Evolutionary conservation across 2,888 invertebrate genomes (phyloP), one percentile per base, ranked within the genome.

Genomic region (Aricia artaxerxes): DNA sequence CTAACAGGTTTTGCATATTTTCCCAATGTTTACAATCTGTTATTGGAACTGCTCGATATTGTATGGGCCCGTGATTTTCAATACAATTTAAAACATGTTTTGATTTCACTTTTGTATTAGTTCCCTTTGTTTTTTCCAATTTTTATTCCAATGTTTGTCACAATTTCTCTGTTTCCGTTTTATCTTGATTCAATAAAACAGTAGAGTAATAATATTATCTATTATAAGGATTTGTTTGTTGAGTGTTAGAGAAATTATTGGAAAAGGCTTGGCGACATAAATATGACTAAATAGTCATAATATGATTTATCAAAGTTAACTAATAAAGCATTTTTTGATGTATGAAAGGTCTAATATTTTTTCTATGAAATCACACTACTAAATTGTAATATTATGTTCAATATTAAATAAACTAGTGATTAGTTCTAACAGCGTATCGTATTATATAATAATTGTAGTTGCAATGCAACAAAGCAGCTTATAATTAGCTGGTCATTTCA

Each of bases 41-140:
- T 69, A 69, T 35, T 69, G 69, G 13, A 35, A 24, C 69, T 13
- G 31, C 11, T 35, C 64, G 64, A 64, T 31, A 16, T 69, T 69
- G 69, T 69, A 69, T 35, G 69, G 69, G 69, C 35, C 5, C 69
- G 69, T 69, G 69, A 69, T 69, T 69, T 69, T 69, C 69, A 69
- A 69, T 69, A 69, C 35, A 38, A 69, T 35, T 69, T 6, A 69
- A 69, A 69, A 69, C 69, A 38, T 38, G 38, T 69, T 69, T 38
- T 38, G 69, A 69, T 69, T 35, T 69, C 35, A 69, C 69, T 38
- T 69, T 69, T 69, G 69, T 69, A 13, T 38, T 69, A 69, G 35
- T 69, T 69, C 38, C 38, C 35, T 35, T 69, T 69, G 35, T 69
- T 69, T 69, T 35, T 69, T 35, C 13, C 69, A 69, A 69, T 69